phyloP scores from a whole-genome alignment of 2,888 invertebrate species.

The Stenchaetothrips biformis region DNA sequence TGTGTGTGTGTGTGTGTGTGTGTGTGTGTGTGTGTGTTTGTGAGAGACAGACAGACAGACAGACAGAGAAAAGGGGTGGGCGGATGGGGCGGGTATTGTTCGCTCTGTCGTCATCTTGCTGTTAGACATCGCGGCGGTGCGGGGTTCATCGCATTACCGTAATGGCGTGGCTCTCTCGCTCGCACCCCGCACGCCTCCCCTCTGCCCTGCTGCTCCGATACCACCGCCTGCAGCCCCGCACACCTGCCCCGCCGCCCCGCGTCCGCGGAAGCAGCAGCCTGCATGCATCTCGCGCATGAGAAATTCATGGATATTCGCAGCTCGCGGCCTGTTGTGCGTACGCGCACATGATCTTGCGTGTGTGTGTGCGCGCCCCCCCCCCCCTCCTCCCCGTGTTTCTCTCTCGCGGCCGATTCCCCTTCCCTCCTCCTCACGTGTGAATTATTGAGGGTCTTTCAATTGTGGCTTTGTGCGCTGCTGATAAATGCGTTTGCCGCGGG shows the following conservation, averaged over 20 bases:
- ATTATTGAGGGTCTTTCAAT: conserved; percentile 21
- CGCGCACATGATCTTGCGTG: too few relatives aligned
- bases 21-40: not conserved
- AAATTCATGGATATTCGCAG: not conserved
- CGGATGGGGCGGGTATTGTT: too few relatives aligned
- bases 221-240: not conserved
- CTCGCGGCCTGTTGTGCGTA: not conserved
- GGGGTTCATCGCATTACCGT: conserved; percentile 8
- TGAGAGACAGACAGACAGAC: not conserved
- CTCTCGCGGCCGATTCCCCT: not conserved
- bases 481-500: not conserved
- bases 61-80: too few relatives aligned
- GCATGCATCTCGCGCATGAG: not conserved
- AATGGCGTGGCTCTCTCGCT: not conserved
- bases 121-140: not conserved
- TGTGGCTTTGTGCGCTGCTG: conserved; percentile 2
- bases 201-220: too few relatives aligned
- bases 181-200: too few relatives aligned
- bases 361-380: too few relatives aligned
- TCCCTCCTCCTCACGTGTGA: not conserved
- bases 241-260: not conserved
- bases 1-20: not conserved
- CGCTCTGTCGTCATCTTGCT: too few relatives aligned
- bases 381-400: not conserved
- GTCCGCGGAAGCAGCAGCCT: not conserved